Evolutionary conservation across 2,797 vertebrate species (phyloP), one percentile per base, ranked within the genome.

Genomic region (Lutjanus argentimaculatus): DNA sequence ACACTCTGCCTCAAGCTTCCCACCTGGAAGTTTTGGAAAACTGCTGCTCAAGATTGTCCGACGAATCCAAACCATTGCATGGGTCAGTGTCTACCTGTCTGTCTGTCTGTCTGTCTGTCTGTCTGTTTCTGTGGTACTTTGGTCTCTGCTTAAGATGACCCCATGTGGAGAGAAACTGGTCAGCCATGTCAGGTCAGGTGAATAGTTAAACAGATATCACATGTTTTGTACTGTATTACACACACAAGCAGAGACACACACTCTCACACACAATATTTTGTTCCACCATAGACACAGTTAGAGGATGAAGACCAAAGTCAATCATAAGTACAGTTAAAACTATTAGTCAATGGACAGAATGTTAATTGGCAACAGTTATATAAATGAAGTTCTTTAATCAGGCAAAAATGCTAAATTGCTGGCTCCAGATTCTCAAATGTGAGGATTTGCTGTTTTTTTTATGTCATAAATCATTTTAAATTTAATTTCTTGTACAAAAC

Each of bases 21-120:
- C 95, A 67, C 97, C 96, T 0, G 97, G 97, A 2, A 96, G 97
- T 55, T 99, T 99, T 0, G 97, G 97, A 46, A 97, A 97, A 84
- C 95, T 99, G 57, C 96, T 99, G 79, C 96, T 98, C 55, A 99
- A 98, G 95, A 96, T 96, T 0, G 96, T 97, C 66, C 95, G 95
- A 82, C 92, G 93, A 86, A 96, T 99, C 85, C 97, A 98, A 72
- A 96, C 95, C 87, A 96, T 96, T 0, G 97, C 98, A 67, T 98
- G 98, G 98, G 98, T 99, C 84, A 96, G 98, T 97, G 48, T 3
- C 59, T 21, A 3, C 8, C 45, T 72, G 30, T 64, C 43, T 79
- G 15, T 21, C 42, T 75, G 8, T 55, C 1, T 59, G 9, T 10
- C 56, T 75, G 15, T 5, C 36, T 97, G 49, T 4, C 69, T 42